Evolutionary conservation across 2,888 invertebrate genomes (phyloP).

Genomic region (Xanthia togata): DNA sequence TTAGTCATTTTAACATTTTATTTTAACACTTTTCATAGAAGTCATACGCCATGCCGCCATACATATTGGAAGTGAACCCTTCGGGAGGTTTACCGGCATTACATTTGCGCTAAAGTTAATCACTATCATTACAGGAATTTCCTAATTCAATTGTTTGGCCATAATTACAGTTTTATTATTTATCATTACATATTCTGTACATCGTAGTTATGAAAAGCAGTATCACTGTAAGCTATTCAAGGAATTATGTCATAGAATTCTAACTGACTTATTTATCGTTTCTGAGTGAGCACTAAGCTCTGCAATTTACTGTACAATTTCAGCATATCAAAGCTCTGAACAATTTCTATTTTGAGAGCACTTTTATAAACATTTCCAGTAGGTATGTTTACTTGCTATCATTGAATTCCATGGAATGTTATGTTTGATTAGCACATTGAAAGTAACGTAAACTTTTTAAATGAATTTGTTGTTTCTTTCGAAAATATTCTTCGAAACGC

Average conservation of each 20-base stretch:
- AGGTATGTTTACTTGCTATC: constrained; percentile 32
- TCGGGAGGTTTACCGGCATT: too few relatives aligned
- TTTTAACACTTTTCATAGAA: too few relatives aligned
- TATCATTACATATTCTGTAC: too few relatives aligned
- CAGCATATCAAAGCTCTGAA: constrained; percentile 44
- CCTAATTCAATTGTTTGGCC: too few relatives aligned
- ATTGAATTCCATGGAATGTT: constrained; percentile 43
- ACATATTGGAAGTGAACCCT: too few relatives aligned
- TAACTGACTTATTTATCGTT: neutral
- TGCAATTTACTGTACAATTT: constrained; percentile 28
- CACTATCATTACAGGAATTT: too few relatives aligned
- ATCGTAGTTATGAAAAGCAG: too few relatives aligned
- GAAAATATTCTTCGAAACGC: constrained; percentile 19
- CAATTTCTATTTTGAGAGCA: constrained; percentile 52
- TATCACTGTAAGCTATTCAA: constrained; percentile 15
- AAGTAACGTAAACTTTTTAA: constrained; percentile 36
- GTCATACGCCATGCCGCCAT: too few relatives aligned
- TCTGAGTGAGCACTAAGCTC: neutral
- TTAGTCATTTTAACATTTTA: too few relatives aligned
- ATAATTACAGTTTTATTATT: too few relatives aligned
- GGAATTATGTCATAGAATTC: constrained; percentile 4
- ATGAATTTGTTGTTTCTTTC: constrained; percentile 42
- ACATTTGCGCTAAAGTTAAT: too few relatives aligned
- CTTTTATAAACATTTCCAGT: constrained; percentile 48
- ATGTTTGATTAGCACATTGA: constrained; percentile 44